Base-by-base conservation (phyloP, 2,113 vertebrate species). In the Dolichallabes microphthalmus region DNA sequence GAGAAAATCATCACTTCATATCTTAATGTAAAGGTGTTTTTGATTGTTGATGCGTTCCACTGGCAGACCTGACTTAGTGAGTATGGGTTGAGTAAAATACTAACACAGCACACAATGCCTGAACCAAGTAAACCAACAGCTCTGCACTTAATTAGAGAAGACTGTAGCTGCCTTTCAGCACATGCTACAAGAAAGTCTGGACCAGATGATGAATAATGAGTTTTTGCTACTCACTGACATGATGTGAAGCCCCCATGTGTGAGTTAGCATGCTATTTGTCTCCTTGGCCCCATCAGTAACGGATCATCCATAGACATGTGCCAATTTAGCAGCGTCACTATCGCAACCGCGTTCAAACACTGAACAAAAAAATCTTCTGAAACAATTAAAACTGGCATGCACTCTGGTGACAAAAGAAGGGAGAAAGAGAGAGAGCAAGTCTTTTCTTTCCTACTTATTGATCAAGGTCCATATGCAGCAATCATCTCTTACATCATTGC, bases 251-350 rank as follows among this genome's bases (percentile, higher is more conserved):
- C 35, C 79, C 22, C 13, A 22, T 19, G 60, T n/a, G 73, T 66
- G 82, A 64, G 27, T 76, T 8, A 52, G 50, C 8, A 22, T 53
- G 25, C 55, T 20, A 3, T 53, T 52, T 60, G 35, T 79, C 32
- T 19, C 68, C 39, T 58, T 69, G 66, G 61, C 81, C 66, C 20
- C 57, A 32, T 73, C 25, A 53, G 4, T 83, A 22, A 60, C 32
- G 58, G 75, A 66, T 53, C 74, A 11, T 45, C 45, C n/a, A 39
- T 52, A 30, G 60, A 73, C 66, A 75, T 3, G 13, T 64, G 60
- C n/a, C 79, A 80, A 82, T 82, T 87, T 88, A 80, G 30, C 27
- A 53, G 57, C 60, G 45, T 86, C 77, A 45, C 87, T 71, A 84
- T 86, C 60, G 22, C 82, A 71, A 88, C 82, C 30, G 6, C 9